phyloP scores from a whole-genome alignment of 2,113 vertebrate genomes.

The Galemys pyrenaicus region DNA sequence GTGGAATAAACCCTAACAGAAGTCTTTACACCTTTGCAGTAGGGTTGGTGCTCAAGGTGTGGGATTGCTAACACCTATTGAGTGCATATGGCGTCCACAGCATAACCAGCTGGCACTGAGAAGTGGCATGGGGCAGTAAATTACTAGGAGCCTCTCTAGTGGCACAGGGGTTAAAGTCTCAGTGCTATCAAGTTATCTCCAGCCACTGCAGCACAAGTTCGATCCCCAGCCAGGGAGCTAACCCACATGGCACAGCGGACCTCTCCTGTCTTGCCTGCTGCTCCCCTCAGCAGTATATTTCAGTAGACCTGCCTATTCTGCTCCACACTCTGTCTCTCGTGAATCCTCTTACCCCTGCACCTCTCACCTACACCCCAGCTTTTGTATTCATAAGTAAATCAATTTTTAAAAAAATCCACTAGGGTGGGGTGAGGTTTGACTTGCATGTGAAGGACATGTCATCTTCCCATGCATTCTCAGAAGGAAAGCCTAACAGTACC shows the following conservation, averaged over 20 bases:
- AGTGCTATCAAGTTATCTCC: no score
- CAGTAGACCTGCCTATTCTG: no score
- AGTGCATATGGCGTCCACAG: background rate
- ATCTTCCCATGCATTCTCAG: background rate
- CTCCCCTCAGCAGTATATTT: no score
- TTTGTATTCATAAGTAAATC: no score
- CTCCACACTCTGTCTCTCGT: no score
- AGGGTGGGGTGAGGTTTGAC: background rate
- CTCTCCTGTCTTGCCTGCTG: no score
- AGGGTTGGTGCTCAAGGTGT: background rate
- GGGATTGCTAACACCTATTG: background rate
- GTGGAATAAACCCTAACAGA: background rate
- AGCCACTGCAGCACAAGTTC: no score
- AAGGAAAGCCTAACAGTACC: background rate
- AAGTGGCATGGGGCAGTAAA: background rate
- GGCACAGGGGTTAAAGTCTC: no score
- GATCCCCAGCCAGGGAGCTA: no score
- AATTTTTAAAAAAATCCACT: background rate
- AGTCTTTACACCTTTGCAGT: background rate
- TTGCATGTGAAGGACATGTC: background rate
- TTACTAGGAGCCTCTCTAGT: background rate
- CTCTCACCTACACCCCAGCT: no score
- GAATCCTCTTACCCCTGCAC: no score
- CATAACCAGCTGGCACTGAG: background rate
- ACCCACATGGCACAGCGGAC: no score